Evolutionary conservation across 2,888 invertebrate genomes (phyloP).

Genomic region (Phaonia tiefii): DNA sequence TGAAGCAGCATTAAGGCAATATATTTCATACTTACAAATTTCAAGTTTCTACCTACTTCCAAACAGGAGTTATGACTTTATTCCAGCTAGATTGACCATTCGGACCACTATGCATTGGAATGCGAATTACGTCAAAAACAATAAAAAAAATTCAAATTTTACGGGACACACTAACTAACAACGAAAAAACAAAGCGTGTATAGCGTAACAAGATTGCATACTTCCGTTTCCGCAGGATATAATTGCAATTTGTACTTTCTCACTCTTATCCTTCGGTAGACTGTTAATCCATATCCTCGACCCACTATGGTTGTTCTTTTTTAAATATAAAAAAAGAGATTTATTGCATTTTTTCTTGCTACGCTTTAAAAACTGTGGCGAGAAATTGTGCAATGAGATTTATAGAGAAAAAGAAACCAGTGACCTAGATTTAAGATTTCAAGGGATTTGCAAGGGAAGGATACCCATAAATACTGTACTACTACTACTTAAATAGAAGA

Average conservation of each 20-base stretch:
- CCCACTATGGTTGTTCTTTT: too few relatives aligned
- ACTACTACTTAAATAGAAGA: too few relatives aligned
- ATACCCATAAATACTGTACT: too few relatives aligned
- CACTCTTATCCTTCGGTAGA: neutral
- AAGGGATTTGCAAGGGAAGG: conserved; percentile 30
- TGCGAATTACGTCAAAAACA: neutral
- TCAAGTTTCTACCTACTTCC: too few relatives aligned
- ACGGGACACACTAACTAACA: neutral
- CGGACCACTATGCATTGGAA: too few relatives aligned
- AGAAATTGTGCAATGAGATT: too few relatives aligned
- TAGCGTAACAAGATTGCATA: conserved; percentile 32
- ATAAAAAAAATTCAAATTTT: neutral
- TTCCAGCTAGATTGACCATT: too few relatives aligned
- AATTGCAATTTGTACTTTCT: too few relatives aligned
- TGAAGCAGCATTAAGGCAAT: too few relatives aligned
- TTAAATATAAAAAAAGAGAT: too few relatives aligned
- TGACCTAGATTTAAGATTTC: conserved; percentile 60
- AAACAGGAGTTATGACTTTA: too few relatives aligned
- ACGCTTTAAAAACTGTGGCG: conserved; percentile 35
- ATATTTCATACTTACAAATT: too few relatives aligned
- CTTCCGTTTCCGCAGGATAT: conserved; percentile 50
- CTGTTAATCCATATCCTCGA: neutral
- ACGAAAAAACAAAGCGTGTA: neutral
- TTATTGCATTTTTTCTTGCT: neutral
- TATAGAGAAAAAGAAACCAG: conserved; percentile 51